phyloP scores from a whole-genome alignment of 2,113 vertebrate genomes.

The Maccullochella peelii region DNA sequence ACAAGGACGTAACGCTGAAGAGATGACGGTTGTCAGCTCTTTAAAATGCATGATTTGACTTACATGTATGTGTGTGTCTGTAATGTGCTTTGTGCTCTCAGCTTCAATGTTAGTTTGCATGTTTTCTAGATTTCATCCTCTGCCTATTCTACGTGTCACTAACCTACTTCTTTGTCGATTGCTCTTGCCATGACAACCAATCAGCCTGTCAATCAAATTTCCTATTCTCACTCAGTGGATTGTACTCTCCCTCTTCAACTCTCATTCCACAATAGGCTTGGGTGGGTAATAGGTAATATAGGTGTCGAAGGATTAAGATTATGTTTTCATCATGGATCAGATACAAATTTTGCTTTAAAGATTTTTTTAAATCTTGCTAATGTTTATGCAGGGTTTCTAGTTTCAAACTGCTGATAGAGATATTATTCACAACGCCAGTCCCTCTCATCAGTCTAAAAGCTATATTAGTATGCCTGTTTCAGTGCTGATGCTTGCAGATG shows the following conservation, averaged over 20 bases:
- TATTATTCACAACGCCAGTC: not conserved
- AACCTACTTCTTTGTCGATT: conserved; percentile 64
- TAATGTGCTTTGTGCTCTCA: conserved; percentile 7
- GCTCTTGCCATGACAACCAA: conserved; percentile 85
- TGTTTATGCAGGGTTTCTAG: not conserved
- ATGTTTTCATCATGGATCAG: not conserved
- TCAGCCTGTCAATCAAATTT: conserved; percentile 81
- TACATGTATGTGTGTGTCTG: conserved; percentile 13
- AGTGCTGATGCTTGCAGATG: conserved; percentile 63
- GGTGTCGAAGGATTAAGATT: not conserved
- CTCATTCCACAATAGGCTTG: conserved; percentile 33
- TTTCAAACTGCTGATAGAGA: not conserved
- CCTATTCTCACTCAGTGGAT: conserved; percentile 79
- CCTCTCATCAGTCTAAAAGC: conserved; percentile 2
- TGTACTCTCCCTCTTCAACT: conserved; percentile 80
- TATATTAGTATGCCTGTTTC: not conserved
- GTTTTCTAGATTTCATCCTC: conserved; percentile 46
- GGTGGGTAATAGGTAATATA: conserved; percentile 30
- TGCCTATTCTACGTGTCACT: conserved; percentile 55
- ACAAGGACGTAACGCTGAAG: not conserved
- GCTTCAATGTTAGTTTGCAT: conserved; percentile 53
- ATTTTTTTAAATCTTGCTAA: not conserved
- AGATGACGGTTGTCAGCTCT: conserved; percentile 3
- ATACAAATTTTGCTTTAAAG: not conserved
- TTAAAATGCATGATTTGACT: conserved; percentile 32